A percentile compares a stretch with the other conserved stretches of the same genome.
Evolutionary conservation across 2,113 vertebrate genomes (phyloP).

Genomic region (Glareola pratincola): DNA sequence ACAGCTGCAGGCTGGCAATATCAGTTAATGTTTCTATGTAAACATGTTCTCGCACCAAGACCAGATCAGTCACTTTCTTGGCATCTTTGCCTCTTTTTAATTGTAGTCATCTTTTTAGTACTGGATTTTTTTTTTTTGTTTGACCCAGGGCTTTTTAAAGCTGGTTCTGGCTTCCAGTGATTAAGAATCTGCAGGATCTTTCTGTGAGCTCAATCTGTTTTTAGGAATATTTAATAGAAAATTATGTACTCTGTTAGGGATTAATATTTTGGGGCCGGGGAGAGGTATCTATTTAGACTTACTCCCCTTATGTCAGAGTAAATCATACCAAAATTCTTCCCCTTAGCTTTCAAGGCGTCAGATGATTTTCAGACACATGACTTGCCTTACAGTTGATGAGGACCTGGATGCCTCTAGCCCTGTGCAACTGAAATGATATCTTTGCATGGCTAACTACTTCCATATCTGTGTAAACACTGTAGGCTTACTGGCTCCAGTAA

Average conservation of each 20-base stretch:
- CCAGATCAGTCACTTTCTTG: neutral
- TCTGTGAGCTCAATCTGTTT: neutral
- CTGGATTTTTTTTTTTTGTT: slow-evolving; percentile 7
- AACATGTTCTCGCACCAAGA: neutral
- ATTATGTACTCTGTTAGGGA: neutral
- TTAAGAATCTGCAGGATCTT: neutral
- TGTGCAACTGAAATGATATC: neutral
- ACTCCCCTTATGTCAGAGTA: neutral
- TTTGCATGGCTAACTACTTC: neutral
- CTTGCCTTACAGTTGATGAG: neutral
- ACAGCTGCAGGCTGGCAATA: neutral
- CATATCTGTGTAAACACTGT: neutral
- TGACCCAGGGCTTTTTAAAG: slow-evolving; percentile 18
- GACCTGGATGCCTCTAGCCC: neutral
- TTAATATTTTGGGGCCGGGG: neutral
- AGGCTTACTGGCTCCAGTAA: neutral
- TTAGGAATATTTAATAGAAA: neutral
- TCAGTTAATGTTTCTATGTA: neutral
- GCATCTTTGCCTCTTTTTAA: slow-evolving; percentile 14
- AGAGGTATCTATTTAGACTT: neutral
- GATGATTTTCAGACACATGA: neutral
- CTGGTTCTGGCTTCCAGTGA: slow-evolving; percentile 13
- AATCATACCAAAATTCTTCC: neutral
- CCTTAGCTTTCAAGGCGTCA: neutral
- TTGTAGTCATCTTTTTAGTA: neutral